A percentile compares a stretch with the other conserved stretches of the same genome.
Conservation (phyloP, 2,113 vertebrate species). For the Pao palembangensis region DNA sequence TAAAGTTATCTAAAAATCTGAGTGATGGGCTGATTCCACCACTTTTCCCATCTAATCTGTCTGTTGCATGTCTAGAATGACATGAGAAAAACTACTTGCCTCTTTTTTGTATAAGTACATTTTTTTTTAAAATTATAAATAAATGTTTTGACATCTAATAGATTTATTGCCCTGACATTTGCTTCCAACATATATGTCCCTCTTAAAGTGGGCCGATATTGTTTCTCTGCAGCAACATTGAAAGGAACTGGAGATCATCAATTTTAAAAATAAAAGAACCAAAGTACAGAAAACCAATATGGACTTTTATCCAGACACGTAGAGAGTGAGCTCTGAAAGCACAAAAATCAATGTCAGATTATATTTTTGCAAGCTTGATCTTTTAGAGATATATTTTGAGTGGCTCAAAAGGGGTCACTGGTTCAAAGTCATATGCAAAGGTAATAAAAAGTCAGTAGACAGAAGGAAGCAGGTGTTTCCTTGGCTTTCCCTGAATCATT, state of each 20-base stretch:
- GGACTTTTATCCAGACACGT: constrained; percentile 12
- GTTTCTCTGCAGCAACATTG: too few relatives aligned
- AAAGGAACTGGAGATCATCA: constrained; percentile 36
- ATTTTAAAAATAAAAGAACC: constrained; percentile 17
- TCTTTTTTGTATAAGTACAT: too few relatives aligned
- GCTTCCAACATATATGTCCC: neutral
- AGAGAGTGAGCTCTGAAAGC: neutral
- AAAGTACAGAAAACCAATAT: neutral
- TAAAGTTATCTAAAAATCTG: constrained; percentile 15
- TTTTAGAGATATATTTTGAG: neutral
- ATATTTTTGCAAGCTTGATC: too few relatives aligned
- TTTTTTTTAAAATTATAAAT: too few relatives aligned
- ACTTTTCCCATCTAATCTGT: neutral
- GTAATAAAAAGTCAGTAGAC: constrained; percentile 2
- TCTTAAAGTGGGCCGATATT: too few relatives aligned
- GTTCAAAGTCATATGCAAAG: neutral
- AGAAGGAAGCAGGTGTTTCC: constrained; percentile 65
- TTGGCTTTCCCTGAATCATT: constrained; percentile 23
- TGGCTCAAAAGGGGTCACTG: neutral
- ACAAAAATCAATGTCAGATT: too few relatives aligned
- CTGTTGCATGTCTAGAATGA: too few relatives aligned
- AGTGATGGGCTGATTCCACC: constrained; percentile 5
- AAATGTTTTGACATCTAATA: neutral
- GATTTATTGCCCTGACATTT: neutral
- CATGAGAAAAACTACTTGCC: too few relatives aligned